Evolutionary conservation across 2,797 vertebrate species (phyloP).

Genomic region (Pipistrellus pygmaeus): DNA sequence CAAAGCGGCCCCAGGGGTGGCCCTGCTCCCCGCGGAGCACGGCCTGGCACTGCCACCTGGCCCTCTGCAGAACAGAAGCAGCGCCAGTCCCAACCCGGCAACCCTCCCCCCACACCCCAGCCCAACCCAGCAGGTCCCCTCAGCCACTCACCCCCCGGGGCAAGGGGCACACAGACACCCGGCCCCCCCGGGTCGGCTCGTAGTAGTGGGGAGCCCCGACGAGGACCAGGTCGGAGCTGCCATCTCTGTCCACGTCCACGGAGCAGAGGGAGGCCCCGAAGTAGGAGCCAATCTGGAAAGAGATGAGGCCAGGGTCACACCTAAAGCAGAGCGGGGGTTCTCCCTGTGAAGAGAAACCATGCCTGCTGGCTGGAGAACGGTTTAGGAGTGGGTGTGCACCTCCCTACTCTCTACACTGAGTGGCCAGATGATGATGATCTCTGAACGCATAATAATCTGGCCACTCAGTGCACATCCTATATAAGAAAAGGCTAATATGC

Average conservation of each 20-base stretch:
- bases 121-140: neutral
- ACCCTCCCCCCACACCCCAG: neutral
- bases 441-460: too few species aligned
- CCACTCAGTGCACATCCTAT: too few species aligned
- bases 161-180: constrained; percentile 85
- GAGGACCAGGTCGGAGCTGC: constrained; percentile 87
- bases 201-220: constrained; percentile 91
- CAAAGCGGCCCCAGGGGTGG: constrained; percentile 88
- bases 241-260: constrained; percentile 86
- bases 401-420: too few species aligned
- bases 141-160: constrained; percentile 76
- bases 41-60: constrained; percentile 54
- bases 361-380: neutral
- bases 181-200: constrained; percentile 83
- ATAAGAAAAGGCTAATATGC: too few species aligned
- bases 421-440: too few species aligned
- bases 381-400: neutral
- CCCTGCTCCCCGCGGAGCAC: constrained; percentile 76
- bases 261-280: constrained; percentile 92
- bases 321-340: neutral
- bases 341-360: neutral
- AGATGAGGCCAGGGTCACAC: constrained; percentile 44
- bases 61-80: constrained; percentile 76
- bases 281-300: constrained; percentile 92
- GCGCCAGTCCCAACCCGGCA: neutral